Evolutionary conservation across 2,113 vertebrate species (phyloP).

Genomic region (Trematocara marginatum): DNA sequence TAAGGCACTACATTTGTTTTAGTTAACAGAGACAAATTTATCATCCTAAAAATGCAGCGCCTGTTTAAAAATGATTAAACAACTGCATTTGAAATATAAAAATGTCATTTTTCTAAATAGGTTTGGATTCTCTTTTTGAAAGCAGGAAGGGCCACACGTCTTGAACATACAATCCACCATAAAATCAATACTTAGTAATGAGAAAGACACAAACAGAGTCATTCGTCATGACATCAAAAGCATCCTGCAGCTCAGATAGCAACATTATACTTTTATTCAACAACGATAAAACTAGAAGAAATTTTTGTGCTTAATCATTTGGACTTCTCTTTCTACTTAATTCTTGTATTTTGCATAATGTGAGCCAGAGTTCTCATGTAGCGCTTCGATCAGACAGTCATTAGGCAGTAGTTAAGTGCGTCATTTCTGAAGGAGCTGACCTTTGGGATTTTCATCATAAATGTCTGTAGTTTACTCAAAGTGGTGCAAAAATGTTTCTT

Average conservation of each 20-base stretch:
- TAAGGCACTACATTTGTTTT: not conserved
- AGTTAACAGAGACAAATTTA: not conserved
- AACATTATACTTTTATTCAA: not conserved
- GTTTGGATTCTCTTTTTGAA: not conserved
- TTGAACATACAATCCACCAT: not conserved
- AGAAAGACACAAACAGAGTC: not conserved
- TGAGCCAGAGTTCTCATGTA: not conserved
- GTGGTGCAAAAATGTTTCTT: not conserved
- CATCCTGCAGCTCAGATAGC: not conserved
- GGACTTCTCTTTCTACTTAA: not conserved
- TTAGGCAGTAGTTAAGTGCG: not conserved
- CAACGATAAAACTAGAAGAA: not conserved
- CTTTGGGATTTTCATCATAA: not conserved
- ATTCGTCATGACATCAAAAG: not conserved
- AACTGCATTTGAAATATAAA: not conserved
- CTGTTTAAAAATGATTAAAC: not conserved
- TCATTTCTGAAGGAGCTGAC: not conserved
- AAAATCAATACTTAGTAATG: not conserved
- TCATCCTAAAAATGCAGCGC: fast-evolving
- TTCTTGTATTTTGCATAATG: not conserved
- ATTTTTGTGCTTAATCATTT: not conserved
- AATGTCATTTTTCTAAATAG: not conserved
- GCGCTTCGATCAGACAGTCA: not conserved
- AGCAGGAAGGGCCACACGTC: not conserved
- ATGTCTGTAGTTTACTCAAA: not conserved